A percentile compares a stretch with the other conserved stretches of the same genome.
Conservation (phyloP, 2,888 invertebrate genomes). For the Acheta domesticus region DNA sequence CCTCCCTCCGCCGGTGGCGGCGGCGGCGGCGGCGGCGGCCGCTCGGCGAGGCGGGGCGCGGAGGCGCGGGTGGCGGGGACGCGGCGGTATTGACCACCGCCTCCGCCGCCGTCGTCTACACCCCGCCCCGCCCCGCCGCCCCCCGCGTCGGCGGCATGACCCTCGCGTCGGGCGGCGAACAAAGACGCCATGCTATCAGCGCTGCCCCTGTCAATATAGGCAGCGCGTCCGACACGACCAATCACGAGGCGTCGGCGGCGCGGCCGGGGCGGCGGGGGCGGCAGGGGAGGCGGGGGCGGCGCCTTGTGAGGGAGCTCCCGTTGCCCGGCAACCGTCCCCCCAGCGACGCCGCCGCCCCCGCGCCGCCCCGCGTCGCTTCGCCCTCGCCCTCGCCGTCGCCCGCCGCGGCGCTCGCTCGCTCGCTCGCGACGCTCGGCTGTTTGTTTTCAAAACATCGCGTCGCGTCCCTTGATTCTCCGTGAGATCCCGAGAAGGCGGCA, state of each 20-base stretch:
- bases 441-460: background rate
- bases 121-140: background rate
- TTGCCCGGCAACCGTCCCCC: background rate
- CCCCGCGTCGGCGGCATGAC: background rate
- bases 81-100: background rate
- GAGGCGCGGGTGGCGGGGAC: background rate
- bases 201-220: background rate
- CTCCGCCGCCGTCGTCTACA: background rate
- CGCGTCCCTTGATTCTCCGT: background rate
- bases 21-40: background rate
- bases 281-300: background rate
- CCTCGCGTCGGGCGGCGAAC: background rate
- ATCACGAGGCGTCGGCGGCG: background rate
- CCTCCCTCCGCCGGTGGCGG: background rate
- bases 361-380: background rate
- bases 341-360: background rate
- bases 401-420: background rate
- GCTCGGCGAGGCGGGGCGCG: background rate
- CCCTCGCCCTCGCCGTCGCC: background rate
- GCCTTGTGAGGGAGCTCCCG: background rate
- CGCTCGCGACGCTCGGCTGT: background rate
- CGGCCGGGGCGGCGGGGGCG: background rate
- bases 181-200: conserved; percentile 18
- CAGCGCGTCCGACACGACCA: conserved; percentile 18
- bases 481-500: background rate